Evolutionary conservation across 2,797 vertebrate species (phyloP), one percentile per base, ranked within the genome.

Genomic region (Uromys caudimaculatus): DNA sequence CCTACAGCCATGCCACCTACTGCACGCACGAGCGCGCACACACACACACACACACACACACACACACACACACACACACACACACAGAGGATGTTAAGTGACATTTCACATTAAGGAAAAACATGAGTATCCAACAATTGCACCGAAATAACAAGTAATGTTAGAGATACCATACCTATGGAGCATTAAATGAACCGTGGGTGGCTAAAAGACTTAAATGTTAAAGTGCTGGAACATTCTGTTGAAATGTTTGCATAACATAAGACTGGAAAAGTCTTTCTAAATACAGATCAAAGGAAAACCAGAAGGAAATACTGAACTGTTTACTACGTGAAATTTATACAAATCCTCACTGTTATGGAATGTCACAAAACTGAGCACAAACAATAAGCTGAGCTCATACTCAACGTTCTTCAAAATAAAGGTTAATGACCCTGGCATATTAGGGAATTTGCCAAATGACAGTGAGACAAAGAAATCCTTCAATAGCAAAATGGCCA

Each of bases 221-320:
- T 97, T 89, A 89, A 97, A 92, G 85, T 50, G 79, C 60, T 56
- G 64, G 71, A 95, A 85, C 73, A 90, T 58, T 93, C 82, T 82
- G 41, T 44, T 93, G 79, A 41, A 41, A 89, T 91, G 56, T 52
- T 91, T 96, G 76, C 91, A 35, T 82, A 95, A 89, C n/a, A 58
- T 0, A 93, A 38, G 77, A 92, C 44, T 47, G 90, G 52, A 50
- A 84, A 79, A 83, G 41, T 90, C 52, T 97, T 93, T 94, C 79
- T 87, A 96, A 94, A 86, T 12, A 75, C 87, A 89, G 60, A 91
- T 93, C 47, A 60, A 75, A 95, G 83, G 76, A 91, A 93, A 98
- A 92, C 92, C 47, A 76, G 69, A 94, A 96, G 86, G 79, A 93
- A 90, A 97, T 64, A 77, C 27, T 44, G 47, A 67, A 95, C 82